Conservation (phyloP, 2,113 vertebrate species). For the Strigops habroptila region DNA sequence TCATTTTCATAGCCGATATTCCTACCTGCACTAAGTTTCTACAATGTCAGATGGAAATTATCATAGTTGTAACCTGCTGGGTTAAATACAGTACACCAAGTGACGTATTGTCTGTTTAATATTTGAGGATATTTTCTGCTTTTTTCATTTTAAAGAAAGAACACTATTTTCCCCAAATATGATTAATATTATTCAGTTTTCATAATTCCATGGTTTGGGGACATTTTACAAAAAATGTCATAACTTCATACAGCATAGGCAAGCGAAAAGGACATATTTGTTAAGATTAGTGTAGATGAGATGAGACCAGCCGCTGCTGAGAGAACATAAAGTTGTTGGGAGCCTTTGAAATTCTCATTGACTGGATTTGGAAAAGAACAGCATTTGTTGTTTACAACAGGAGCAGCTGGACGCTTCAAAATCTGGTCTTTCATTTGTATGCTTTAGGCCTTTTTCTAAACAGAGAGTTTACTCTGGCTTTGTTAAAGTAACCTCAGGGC, state of each 20-base stretch:
- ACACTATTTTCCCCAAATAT: background rate
- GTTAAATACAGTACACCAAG: background rate
- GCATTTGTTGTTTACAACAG: background rate
- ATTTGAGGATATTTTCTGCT: background rate
- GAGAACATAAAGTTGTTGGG: background rate
- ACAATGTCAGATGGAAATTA: background rate
- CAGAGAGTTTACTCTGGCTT: constrained; percentile 9
- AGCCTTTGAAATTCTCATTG: constrained; percentile 30
- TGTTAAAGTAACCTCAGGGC: constrained; percentile 24
- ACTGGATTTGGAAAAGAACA: background rate
- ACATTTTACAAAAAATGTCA: background rate
- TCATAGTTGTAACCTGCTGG: background rate
- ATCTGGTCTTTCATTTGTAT: constrained; percentile 23
- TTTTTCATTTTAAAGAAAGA: background rate
- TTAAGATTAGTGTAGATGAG: background rate
- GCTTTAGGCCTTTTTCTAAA: constrained; percentile 29
- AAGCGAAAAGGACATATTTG: background rate
- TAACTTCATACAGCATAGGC: background rate
- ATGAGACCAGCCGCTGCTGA: background rate
- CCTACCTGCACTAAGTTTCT: background rate
- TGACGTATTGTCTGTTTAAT: background rate
- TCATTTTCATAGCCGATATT: background rate
- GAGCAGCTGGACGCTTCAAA: constrained; percentile 37
- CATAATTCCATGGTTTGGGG: background rate
- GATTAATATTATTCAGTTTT: background rate